phyloP scores from a whole-genome alignment of 2,113 vertebrate species.

The Labeo catla region DNA sequence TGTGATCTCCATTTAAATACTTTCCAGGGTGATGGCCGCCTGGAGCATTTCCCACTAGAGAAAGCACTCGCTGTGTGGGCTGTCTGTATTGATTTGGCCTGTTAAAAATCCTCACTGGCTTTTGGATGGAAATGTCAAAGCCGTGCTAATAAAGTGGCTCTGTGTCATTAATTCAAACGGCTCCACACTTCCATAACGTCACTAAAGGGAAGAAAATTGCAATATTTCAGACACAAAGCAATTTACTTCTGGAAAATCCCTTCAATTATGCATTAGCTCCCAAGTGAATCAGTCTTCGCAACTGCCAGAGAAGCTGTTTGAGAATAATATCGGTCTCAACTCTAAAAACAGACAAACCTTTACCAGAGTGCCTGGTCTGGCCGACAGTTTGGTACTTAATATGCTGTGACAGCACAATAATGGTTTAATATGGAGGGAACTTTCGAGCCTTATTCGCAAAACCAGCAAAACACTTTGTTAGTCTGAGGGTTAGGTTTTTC shows the following conservation, averaged over 20 bases:
- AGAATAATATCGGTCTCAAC: constrained; percentile 35
- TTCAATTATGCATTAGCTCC: constrained; percentile 15
- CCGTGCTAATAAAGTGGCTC: constrained; percentile 17
- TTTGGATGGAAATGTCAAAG: constrained; percentile 33
- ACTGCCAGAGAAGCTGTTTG: constrained; percentile 37
- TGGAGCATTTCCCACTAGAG: constrained; percentile 49
- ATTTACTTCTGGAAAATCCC: constrained; percentile 39
- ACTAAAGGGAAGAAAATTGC: constrained; percentile 18
- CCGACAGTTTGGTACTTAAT: constrained; percentile 8
- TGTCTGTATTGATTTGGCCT: constrained; percentile 48
- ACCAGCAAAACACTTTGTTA: not conserved
- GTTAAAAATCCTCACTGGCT: constrained; percentile 32
- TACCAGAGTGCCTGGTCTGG: constrained; percentile 25
- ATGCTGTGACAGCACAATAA: constrained; percentile 20
- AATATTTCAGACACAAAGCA: constrained; percentile 23
- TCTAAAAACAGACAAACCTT: constrained; percentile 33
- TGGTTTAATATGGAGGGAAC: not conserved
- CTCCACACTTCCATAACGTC: constrained; percentile 9
- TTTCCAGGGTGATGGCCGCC: constrained; percentile 58
- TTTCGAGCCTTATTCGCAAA: not conserved
- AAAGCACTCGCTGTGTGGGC: constrained; percentile 54
- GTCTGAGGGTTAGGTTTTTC: not conserved
- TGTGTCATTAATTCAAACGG: constrained; percentile 11
- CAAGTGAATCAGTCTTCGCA: constrained; percentile 11
- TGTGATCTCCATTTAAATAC: constrained; percentile 63